Evolutionary conservation across 2,888 invertebrate genomes (phyloP).

Genomic region (Sinotaia quadrata): DNA sequence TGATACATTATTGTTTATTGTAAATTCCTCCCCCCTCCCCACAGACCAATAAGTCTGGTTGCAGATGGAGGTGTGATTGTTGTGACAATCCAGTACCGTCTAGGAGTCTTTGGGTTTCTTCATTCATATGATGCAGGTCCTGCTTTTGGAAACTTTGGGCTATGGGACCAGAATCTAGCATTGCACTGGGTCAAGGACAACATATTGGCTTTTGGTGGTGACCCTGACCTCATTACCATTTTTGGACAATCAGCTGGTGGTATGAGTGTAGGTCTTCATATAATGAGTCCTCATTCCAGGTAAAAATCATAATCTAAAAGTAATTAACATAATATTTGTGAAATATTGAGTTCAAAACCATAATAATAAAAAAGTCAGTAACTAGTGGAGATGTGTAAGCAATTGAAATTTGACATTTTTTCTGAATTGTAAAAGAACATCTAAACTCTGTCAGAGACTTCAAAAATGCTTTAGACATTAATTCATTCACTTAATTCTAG

Average conservation of each 20-base stretch:
- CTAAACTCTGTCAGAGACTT: too few species aligned
- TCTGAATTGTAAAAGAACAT: too few species aligned
- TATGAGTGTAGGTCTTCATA: not conserved
- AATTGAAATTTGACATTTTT: too few species aligned
- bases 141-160: not conserved
- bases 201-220: slow-evolving; percentile 7
- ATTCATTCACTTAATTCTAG: too few species aligned
- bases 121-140: not conserved
- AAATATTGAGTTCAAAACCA: too few species aligned
- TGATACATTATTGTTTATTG: too few species aligned
- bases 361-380: too few species aligned
- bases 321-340: too few species aligned
- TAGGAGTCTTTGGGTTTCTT: slow-evolving; percentile 34
- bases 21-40: not conserved
- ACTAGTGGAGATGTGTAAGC: too few species aligned
- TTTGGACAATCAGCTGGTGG: not conserved
- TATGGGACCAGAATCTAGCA: slow-evolving; percentile 1
- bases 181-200: slow-evolving; percentile 12
- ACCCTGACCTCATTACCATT: not conserved
- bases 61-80: slow-evolving; percentile 29
- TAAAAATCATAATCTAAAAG: too few species aligned
- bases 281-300: not conserved
- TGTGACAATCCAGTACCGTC: slow-evolving; percentile 35
- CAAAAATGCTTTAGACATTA: too few species aligned
- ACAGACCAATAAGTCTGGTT: slow-evolving; percentile 17